A percentile compares a stretch with the other conserved stretches of the same genome.
phyloP scores from a whole-genome alignment of 1,140 invertebrate genomes.

The Batillaria attramentaria region DNA sequence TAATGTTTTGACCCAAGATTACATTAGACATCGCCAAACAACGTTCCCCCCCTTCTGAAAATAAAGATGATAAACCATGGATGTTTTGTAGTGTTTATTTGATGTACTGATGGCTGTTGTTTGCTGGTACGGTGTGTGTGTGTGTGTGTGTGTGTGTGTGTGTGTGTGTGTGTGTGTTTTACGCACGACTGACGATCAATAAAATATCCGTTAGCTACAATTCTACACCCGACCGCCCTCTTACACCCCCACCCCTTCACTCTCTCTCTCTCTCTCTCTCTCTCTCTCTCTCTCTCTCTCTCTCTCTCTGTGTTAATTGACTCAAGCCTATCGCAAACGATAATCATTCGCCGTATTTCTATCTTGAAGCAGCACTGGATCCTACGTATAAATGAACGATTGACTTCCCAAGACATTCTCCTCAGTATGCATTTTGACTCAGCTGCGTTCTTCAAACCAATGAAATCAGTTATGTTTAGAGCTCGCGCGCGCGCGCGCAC shows the following conservation, averaged over 20 bases:
- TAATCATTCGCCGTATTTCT: no score
- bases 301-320: slow-evolving; percentile 1
- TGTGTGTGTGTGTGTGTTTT: neutral
- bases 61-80: neutral
- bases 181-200: neutral
- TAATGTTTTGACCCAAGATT: no score
- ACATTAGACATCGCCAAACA: no score
- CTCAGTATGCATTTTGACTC: no score
- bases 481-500: no score
- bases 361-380: no score
- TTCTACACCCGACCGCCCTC: neutral
- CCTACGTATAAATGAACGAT: no score
- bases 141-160: neutral
- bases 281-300: slow-evolving; percentile 18
- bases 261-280: neutral
- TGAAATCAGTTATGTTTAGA: no score
- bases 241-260: neutral
- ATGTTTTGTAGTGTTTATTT: neutral
- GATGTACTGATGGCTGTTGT: neutral
- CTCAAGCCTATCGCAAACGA: no score
- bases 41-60: no score
- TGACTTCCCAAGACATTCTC: no score
- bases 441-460: no score
- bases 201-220: neutral
- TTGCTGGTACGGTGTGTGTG: neutral